Percentiles rank a stretch among this genome's conserved stretches.
Conservation (phyloP, 2,888 invertebrate species). For the Tetragonula carbonaria region DNA sequence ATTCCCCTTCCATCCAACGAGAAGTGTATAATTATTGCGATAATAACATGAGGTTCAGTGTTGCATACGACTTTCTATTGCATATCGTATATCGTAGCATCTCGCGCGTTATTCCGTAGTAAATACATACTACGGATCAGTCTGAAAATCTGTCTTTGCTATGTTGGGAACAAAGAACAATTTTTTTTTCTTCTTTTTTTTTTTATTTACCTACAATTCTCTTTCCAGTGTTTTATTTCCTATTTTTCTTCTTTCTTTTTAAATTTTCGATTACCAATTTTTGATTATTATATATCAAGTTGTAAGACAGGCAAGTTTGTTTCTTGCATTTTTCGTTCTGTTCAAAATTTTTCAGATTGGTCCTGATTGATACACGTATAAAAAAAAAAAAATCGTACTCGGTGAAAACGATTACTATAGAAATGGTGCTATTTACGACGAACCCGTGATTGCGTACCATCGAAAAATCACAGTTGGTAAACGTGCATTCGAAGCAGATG, state of each 20-base stretch:
- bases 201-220: neutral
- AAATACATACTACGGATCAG: neutral
- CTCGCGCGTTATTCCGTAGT: conserved; percentile 26
- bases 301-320: neutral
- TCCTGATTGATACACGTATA: conserved; percentile 5
- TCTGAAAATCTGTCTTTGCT: conserved; percentile 24
- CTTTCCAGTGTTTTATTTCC: neutral
- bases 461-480: conserved; percentile 18
- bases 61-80: conserved; percentile 63
- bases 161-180: neutral
- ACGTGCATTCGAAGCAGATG: conserved; percentile 25
- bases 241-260: neutral
- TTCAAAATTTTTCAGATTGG: conserved; percentile 24
- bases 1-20: conserved; percentile 50
- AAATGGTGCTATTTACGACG: conserved; percentile 42
- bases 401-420: conserved; percentile 19
- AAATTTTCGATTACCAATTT: neutral
- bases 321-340: neutral
- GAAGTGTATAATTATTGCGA: conserved; percentile 46
- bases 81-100: conserved; percentile 34
- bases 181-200: neutral
- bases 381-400: conserved; percentile 16
- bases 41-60: conserved; percentile 50
- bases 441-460: conserved; percentile 28
- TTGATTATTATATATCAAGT: neutral